Evolutionary conservation across 1,140 invertebrate species (phyloP), one percentile per base, ranked within the genome.

Genomic region (Megalopta genalis): DNA sequence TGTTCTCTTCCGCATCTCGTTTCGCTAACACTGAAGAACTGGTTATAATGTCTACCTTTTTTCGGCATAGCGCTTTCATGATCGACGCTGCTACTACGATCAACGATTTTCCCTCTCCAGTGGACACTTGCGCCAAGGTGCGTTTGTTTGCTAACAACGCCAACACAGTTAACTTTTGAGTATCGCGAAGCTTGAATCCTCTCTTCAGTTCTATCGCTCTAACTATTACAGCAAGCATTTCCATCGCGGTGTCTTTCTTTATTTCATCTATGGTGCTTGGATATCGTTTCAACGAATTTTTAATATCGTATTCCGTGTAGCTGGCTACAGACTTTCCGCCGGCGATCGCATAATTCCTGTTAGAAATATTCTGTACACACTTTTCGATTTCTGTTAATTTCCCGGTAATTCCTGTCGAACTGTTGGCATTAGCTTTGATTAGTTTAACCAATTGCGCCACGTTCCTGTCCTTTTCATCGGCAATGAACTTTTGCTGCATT

Each of bases 11-110:
- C 0, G 84, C 80, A 32, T 86, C 89, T 46, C 83, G 84, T 70
- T 86, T 81, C 0, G 90, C 90, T 6, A 90, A 65, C 3, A 89
- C 78, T 1, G 80, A 65, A 1, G 86, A 88, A n/a, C 88, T 90
- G n/a, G 90, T 90, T 54, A 90, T 83, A 2, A 90, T 78, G 60
- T 90, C 86, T 1, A 89, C 83, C 54, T 84, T 86, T 32, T 87
- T 68, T 0, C 84, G 84, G 39, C 68, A 74, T 2, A 87, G 69
- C 18, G 84, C 85, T 75, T 81, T 78, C 23, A 85, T 78, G 18
- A 86, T 86, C 12, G 88, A 80, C 3, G 82, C 64, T 5, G 85
- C 73, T 18, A 86, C 86, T 3, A 88, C 87, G 39, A 90, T 90
- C 12, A 88, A 70, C 0, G 88, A 84, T 76, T 90, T 90, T 32